phyloP scores from a whole-genome alignment of 2,888 invertebrate genomes.

The Plusia festucae region DNA sequence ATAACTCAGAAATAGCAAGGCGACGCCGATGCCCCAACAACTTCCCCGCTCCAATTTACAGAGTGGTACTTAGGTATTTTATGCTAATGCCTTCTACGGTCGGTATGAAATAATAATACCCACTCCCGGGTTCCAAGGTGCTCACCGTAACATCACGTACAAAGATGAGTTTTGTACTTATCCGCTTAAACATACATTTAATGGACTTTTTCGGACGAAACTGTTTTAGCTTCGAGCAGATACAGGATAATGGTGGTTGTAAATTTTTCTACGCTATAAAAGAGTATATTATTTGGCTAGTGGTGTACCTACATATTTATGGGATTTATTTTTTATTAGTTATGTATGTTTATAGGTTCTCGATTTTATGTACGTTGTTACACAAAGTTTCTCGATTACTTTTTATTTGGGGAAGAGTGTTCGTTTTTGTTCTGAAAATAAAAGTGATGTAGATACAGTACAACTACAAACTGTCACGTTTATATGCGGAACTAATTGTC shows the following conservation, averaged over 20 bases:
- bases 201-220: conserved; percentile 59
- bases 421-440: background rate
- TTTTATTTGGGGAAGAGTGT: background rate
- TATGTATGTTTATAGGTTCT: background rate
- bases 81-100: conserved; percentile 76
- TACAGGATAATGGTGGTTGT: conserved; percentile 41
- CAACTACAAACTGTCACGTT: too few relatives aligned
- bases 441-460: too few relatives aligned
- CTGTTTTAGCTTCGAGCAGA: conserved; percentile 48
- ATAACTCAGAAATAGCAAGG: conserved; percentile 50
- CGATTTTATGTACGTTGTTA: background rate
- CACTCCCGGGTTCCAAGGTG: conserved; percentile 57
- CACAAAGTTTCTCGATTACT: background rate
- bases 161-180: conserved; percentile 59
- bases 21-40: conserved; percentile 62
- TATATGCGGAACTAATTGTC: too few relatives aligned
- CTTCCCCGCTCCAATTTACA: conserved; percentile 68
- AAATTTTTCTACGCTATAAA: conserved; percentile 49
- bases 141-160: conserved; percentile 53
- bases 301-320: background rate
- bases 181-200: conserved; percentile 60
- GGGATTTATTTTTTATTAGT: background rate
- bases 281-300: conserved; percentile 9
- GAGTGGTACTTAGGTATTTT: conserved; percentile 73
- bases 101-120: conserved; percentile 79